phyloP scores from a whole-genome alignment of 2,113 vertebrate genomes.

The Actinemys pallida region DNA sequence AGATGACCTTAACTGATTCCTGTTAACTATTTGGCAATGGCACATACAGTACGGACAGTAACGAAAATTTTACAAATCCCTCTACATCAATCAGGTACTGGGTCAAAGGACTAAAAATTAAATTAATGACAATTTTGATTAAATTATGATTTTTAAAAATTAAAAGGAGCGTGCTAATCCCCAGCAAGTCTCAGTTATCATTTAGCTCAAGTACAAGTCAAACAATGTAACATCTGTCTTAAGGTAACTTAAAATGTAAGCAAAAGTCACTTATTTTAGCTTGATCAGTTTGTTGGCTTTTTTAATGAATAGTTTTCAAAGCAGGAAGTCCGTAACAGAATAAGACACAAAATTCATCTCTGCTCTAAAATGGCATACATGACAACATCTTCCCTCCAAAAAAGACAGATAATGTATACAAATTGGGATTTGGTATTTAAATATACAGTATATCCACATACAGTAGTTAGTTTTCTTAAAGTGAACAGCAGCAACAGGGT shows the following conservation, averaged over 20 bases:
- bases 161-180: background rate
- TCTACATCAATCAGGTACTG: background rate
- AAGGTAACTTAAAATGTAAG: background rate
- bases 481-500: background rate
- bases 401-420: background rate
- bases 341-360: background rate
- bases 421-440: background rate
- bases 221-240: background rate
- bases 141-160: background rate
- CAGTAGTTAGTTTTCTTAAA: background rate
- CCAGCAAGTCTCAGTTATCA: rapidly evolving
- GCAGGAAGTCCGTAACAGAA: background rate
- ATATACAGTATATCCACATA: rapidly evolving
- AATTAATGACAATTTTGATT: background rate
- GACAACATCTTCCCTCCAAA: background rate
- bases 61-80: background rate
- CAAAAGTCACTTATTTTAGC: background rate
- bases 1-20: background rate
- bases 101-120: background rate
- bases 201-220: background rate
- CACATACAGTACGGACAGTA: rapidly evolving
- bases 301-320: background rate
- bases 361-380: background rate
- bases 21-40: background rate
- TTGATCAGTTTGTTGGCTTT: background rate